Evolutionary conservation across 2,888 invertebrate genomes (phyloP).

Genomic region (Agriopis leucophaearia): DNA sequence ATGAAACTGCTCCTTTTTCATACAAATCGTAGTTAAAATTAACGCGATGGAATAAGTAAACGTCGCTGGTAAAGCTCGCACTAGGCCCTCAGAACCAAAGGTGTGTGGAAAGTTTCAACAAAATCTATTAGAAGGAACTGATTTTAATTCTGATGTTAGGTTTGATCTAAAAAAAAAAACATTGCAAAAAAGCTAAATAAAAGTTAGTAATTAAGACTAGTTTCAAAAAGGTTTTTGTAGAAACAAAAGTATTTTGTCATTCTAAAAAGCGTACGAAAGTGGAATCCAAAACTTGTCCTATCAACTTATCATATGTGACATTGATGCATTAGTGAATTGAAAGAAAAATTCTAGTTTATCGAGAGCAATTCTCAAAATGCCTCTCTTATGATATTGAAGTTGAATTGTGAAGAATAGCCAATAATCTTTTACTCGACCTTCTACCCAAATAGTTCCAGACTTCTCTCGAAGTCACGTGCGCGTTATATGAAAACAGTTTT

Average conservation of each 20-base stretch:
- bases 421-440: constrained; percentile 21
- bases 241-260: neutral
- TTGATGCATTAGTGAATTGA: constrained; percentile 29
- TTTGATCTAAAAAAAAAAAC: too few relatives aligned
- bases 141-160: too few relatives aligned
- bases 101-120: too few relatives aligned
- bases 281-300: neutral
- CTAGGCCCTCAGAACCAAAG: too few relatives aligned
- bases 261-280: neutral
- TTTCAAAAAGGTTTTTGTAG: neutral
- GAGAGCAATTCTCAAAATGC: constrained; percentile 10
- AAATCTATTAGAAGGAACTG: too few relatives aligned
- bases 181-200: too few relatives aligned
- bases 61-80: too few relatives aligned
- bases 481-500: constrained; percentile 16
- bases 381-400: constrained; percentile 29
- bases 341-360: constrained; percentile 13
- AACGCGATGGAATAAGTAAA: too few relatives aligned
- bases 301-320: constrained; percentile 14
- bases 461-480: constrained; percentile 2
- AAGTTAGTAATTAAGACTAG: too few relatives aligned
- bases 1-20: too few relatives aligned
- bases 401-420: constrained; percentile 30
- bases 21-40: too few relatives aligned
- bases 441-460: constrained; percentile 8